Evolutionary conservation across 2,797 vertebrate species (phyloP).

Genomic region (Sebastes vulpes): DNA sequence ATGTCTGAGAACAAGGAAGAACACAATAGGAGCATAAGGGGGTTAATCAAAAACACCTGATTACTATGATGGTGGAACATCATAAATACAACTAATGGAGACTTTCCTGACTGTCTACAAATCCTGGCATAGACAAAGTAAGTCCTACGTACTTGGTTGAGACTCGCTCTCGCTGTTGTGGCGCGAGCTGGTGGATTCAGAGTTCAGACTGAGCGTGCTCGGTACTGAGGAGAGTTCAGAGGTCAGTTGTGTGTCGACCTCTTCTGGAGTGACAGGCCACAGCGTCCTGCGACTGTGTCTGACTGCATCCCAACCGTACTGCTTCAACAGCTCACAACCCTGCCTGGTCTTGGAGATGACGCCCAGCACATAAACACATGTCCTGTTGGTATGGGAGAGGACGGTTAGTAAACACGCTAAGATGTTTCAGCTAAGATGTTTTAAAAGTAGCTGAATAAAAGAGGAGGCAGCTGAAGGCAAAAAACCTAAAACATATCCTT

Average conservation of each 20-base stretch:
- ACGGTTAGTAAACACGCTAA: background rate
- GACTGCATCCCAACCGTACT: constrained; percentile 95
- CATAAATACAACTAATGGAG: background rate
- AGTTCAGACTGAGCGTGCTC: constrained; percentile 97
- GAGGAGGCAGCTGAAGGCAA: background rate
- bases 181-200: constrained; percentile 96
- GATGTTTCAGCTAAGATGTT: background rate
- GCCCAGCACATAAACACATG: constrained; percentile 89
- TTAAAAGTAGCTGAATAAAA: background rate
- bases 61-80: background rate
- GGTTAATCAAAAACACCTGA: background rate
- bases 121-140: background rate
- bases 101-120: background rate
- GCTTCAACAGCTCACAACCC: constrained; percentile 96
- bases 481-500: background rate
- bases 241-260: constrained; percentile 91
- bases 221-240: constrained; percentile 95
- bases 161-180: constrained; percentile 99
- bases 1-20: constrained; percentile 86
- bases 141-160: constrained; percentile 90
- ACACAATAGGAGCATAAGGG: background rate
- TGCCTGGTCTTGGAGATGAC: constrained; percentile 97
- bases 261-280: constrained; percentile 97
- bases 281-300: constrained; percentile 94
- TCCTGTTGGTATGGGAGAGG: constrained; percentile 57